phyloP scores from a whole-genome alignment of 2,888 invertebrate species.

The Anagyrus pseudococci region DNA sequence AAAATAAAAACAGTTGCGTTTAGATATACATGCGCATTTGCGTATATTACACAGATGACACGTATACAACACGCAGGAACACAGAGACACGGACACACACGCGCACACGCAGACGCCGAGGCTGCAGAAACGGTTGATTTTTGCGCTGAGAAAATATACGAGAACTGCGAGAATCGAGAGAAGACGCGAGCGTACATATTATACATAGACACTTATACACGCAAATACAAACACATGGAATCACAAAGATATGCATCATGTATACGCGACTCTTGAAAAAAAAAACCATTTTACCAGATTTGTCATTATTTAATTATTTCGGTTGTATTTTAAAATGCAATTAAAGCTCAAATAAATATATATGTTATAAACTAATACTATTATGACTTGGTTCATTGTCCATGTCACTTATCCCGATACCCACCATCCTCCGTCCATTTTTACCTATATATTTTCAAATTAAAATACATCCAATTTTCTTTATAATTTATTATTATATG shows the following conservation, averaged over 20 bases:
- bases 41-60: conserved; percentile 37
- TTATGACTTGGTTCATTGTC: conserved; percentile 19
- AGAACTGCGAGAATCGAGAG: conserved; percentile 61
- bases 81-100: background rate
- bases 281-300: conserved; percentile 74
- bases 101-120: conserved; percentile 47
- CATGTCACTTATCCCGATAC: background rate
- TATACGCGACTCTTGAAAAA: conserved; percentile 77
- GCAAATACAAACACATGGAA: conserved; percentile 60
- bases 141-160: conserved; percentile 57
- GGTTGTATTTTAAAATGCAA: conserved; percentile 85
- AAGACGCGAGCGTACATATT: conserved; percentile 61
- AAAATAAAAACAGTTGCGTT: conserved; percentile 33
- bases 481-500: no score
- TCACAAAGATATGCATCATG: conserved; percentile 72
- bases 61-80: background rate
- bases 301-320: conserved; percentile 83
- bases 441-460: no score
- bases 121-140: conserved; percentile 57
- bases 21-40: conserved; percentile 29
- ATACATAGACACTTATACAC: no score
- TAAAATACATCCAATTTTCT: background rate
- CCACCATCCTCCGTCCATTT: background rate
- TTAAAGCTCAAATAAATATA: conserved; percentile 87
- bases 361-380: conserved; percentile 75